Percentiles rank a stretch among this genome's conserved stretches.
Evolutionary conservation across 2,888 invertebrate genomes (phyloP).

Genomic region (Encarsia formosa): DNA sequence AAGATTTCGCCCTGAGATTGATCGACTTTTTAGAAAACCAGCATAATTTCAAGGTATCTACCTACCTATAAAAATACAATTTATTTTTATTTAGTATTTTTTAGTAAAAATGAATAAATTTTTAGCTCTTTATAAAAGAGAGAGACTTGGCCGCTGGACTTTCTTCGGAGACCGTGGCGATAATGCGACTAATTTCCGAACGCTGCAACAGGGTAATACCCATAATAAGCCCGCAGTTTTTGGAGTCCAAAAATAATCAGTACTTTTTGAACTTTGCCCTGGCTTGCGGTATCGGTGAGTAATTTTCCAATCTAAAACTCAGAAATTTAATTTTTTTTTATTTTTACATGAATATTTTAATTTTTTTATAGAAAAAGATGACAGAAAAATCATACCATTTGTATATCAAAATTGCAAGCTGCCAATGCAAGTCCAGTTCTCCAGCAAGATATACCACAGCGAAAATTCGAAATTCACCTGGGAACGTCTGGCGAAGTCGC

Average conservation of each 20-base stretch:
- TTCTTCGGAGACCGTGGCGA: slow-evolving; percentile 67
- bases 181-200: slow-evolving; percentile 69
- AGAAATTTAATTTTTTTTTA: too few relatives aligned
- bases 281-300: slow-evolving; percentile 72
- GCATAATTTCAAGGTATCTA: slow-evolving; percentile 61
- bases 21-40: slow-evolving; percentile 60
- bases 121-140: slow-evolving; percentile 72
- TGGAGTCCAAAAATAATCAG: slow-evolving; percentile 68
- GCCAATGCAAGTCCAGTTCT: too few relatives aligned
- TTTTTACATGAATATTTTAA: too few relatives aligned
- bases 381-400: too few relatives aligned
- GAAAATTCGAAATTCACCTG: too few relatives aligned
- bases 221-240: slow-evolving; percentile 73
- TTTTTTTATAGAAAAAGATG: too few relatives aligned
- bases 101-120: slow-evolving; percentile 9
- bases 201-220: slow-evolving; percentile 76
- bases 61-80: slow-evolving; percentile 1
- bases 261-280: slow-evolving; percentile 80
- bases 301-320: too few relatives aligned
- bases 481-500: too few relatives aligned
- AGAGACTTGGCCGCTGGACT: slow-evolving; percentile 68
- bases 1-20: slow-evolving; percentile 64
- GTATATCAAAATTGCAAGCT: too few relatives aligned
- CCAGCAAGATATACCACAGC: too few relatives aligned
- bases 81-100: background rate